These are phyloP conservation scores for Psephotus haematonotus DNA, from an alignment of 2,113 vertebrate species.

Conservation along the genomic window DNA sequence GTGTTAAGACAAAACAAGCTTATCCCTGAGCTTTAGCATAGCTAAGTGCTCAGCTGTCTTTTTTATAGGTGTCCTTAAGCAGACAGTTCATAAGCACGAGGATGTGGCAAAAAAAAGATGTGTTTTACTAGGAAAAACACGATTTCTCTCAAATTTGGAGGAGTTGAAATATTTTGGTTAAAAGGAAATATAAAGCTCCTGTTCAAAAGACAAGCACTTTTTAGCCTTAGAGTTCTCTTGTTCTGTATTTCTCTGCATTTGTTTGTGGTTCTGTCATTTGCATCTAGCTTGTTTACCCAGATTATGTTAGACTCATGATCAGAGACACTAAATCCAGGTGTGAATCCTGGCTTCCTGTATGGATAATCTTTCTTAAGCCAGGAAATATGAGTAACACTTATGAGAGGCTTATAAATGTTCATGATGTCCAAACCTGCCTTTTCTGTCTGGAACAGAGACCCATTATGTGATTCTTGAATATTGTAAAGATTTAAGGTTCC, in stretches of 20 bases:
- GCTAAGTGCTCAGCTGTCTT: background rate
- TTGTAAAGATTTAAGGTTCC: background rate
- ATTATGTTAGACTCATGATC: background rate
- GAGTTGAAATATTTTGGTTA: background rate
- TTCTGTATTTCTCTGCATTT: background rate
- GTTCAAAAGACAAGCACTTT: background rate
- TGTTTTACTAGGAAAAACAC: background rate
- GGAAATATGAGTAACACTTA: background rate
- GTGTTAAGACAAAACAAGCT: background rate
- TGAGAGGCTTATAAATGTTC: background rate
- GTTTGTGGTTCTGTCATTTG: background rate
- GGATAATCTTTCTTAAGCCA: background rate
- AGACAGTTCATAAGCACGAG: background rate
- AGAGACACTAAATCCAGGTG: background rate
- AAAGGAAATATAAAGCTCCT: background rate
- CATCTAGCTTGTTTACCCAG: background rate
- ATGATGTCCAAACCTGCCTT: background rate
- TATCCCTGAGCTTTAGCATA: background rate
- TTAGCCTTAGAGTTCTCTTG: background rate
- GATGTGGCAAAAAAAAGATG: background rate
- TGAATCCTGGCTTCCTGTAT: background rate
- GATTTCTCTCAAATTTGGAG: background rate
- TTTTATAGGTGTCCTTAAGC: background rate
- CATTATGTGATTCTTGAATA: background rate
- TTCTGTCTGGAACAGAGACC: background rate